These are phyloP conservation scores for Euplexia lucipara DNA, from an alignment of 2,888 invertebrate species.

Conservation along the genomic window DNA sequence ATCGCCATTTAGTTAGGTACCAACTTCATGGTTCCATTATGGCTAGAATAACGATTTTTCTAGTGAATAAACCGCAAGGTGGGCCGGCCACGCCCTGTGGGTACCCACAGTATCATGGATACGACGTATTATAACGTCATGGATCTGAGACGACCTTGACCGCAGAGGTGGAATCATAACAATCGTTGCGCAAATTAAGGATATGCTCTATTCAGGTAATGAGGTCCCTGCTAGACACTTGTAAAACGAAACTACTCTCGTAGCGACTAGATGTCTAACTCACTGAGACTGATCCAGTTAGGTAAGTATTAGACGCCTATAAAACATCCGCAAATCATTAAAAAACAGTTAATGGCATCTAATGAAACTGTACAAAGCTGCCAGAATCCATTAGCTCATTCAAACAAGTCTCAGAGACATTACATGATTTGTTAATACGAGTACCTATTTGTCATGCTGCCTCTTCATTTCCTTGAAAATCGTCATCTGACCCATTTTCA, in stretches of 20 bases:
- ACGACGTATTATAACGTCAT: slow-evolving; percentile 68
- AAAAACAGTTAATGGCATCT: slow-evolving; percentile 28
- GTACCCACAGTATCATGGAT: slow-evolving; percentile 61
- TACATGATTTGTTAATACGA: slow-evolving; percentile 8
- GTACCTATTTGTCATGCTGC: slow-evolving; percentile 4
- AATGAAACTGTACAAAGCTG: slow-evolving; percentile 32
- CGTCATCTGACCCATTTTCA: slow-evolving; percentile 18
- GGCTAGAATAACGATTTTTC: slow-evolving; percentile 69
- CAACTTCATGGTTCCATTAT: slow-evolving; percentile 57
- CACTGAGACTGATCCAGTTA: slow-evolving; percentile 24
- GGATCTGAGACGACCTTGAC: slow-evolving; percentile 74
- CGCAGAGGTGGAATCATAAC: slow-evolving; percentile 68
- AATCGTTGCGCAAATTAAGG: slow-evolving; percentile 63
- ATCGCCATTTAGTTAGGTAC: slow-evolving; percentile 47
- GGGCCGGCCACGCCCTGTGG: slow-evolving; percentile 74
- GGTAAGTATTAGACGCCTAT: slow-evolving; percentile 24
- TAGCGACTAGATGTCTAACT: slow-evolving; percentile 9
- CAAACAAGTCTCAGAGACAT: background rate
- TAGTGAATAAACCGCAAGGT: slow-evolving; percentile 73
- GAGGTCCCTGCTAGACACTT: slow-evolving; percentile 25
- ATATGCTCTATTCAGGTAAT: slow-evolving; percentile 55
- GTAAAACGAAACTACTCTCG: slow-evolving; percentile 22
- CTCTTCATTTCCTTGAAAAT: slow-evolving; percentile 23
- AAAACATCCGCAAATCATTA: slow-evolving; percentile 34
- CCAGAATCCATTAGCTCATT: slow-evolving; percentile 22